Evolutionary conservation across 2,797 vertebrate genomes (phyloP).

Genomic region (Hyperoplus lanceolatus): DNA sequence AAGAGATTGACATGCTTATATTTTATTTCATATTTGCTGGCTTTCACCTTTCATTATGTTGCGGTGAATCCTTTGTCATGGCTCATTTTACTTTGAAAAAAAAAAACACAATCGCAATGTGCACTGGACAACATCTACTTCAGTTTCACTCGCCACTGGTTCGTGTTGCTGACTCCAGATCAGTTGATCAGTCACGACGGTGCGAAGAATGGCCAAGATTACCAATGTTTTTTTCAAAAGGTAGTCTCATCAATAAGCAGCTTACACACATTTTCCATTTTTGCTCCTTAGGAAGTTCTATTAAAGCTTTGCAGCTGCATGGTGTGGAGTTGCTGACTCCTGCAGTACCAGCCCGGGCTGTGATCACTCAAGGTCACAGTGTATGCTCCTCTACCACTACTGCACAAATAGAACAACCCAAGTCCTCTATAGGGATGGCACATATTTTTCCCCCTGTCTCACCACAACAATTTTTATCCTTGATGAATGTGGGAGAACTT

Average conservation of each 20-base stretch:
- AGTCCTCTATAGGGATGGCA: conserved; percentile 33
- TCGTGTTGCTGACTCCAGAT: conserved; percentile 42
- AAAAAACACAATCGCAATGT: neutral
- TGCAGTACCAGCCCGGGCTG: conserved; percentile 52
- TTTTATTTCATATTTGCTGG: neutral
- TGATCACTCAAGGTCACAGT: conserved; percentile 77
- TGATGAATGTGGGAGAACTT: conserved; percentile 52
- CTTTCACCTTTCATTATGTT: neutral
- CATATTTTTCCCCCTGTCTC: conserved; percentile 45
- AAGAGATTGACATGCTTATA: neutral
- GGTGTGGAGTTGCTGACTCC: conserved; percentile 64
- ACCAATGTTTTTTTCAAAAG: neutral
- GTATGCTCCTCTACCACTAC: conserved; percentile 41
- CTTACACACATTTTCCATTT: conserved; percentile 13
- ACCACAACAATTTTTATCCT: conserved; percentile 63
- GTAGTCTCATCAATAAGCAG: conserved; percentile 19
- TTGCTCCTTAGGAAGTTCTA: conserved; percentile 7
- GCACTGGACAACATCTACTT: neutral
- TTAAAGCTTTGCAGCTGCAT: conserved; percentile 43
- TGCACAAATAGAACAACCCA: conserved; percentile 72
- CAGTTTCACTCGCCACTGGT: neutral
- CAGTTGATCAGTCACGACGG: conserved; percentile 30
- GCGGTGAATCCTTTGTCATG: neutral
- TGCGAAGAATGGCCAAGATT: conserved; percentile 35
- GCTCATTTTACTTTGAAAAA: neutral